phyloP scores from a whole-genome alignment of 2,797 vertebrate genomes.

The Acropternis orthonyx region DNA sequence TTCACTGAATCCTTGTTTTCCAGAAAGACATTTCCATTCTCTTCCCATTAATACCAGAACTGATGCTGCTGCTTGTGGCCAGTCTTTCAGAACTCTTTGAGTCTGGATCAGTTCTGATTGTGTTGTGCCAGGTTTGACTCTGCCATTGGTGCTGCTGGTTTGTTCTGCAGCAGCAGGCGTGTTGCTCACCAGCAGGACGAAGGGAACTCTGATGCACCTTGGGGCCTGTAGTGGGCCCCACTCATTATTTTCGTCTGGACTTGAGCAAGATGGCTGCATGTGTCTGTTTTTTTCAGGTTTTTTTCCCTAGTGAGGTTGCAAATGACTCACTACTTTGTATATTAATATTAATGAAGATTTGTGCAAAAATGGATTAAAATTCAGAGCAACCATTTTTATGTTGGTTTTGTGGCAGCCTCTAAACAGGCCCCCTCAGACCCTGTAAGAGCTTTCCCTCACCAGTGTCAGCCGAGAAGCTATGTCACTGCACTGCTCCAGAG shows the following conservation, averaged over 20 bases:
- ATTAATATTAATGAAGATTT: too few species aligned
- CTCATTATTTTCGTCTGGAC: background rate
- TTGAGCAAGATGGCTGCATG: background rate
- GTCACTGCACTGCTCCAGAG: background rate
- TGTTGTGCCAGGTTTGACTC: background rate
- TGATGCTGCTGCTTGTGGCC: background rate
- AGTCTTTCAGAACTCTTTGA: background rate
- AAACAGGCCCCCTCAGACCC: background rate
- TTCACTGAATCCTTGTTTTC: background rate
- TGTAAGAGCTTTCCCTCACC: background rate
- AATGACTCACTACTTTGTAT: background rate
- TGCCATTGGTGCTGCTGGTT: background rate
- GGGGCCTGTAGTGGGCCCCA: background rate
- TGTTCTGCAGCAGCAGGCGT: background rate
- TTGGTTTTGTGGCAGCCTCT: background rate
- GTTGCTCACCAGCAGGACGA: background rate
- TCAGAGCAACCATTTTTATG: background rate
- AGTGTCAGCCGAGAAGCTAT: background rate
- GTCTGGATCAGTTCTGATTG: background rate
- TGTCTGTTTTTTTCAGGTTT: accelerated
- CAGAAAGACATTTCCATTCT: background rate
- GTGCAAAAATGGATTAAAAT: background rate
- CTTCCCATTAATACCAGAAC: background rate
- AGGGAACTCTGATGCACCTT: accelerated
- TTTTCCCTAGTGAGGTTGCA: background rate